Conservation (phyloP, 2,797 vertebrate genomes). For the Momotus momota region DNA sequence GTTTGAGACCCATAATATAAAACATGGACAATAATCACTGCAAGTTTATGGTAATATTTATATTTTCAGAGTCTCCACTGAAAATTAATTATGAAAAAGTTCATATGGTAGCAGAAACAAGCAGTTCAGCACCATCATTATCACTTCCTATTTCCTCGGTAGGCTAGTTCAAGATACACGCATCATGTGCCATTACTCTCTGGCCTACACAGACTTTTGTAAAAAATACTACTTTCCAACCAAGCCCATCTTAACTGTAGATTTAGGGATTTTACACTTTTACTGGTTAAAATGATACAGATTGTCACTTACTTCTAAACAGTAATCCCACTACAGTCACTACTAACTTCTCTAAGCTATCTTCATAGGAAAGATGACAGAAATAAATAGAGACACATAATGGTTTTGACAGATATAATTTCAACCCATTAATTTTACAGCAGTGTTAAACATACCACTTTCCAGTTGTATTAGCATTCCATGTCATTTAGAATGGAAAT, state of each 20-base stretch:
- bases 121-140: neutral
- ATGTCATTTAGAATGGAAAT: neutral
- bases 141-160: neutral
- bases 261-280: neutral
- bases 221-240: neutral
- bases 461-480: neutral
- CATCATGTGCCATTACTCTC: neutral
- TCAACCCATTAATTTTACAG: neutral
- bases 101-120: neutral
- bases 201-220: neutral
- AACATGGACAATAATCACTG: neutral
- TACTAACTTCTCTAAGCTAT: neutral
- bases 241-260: neutral
- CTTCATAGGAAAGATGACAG: neutral
- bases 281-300: neutral
- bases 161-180: neutral
- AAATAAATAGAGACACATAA: neutral
- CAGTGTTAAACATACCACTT: neutral
- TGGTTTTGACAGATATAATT: neutral
- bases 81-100: neutral
- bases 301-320: neutral
- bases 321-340: neutral
- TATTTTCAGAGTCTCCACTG: neutral
- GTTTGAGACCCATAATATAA: neutral
- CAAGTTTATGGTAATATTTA: neutral